Conservation (phyloP, 1,140 invertebrate genomes). For the Brachionus sp. region DNA sequence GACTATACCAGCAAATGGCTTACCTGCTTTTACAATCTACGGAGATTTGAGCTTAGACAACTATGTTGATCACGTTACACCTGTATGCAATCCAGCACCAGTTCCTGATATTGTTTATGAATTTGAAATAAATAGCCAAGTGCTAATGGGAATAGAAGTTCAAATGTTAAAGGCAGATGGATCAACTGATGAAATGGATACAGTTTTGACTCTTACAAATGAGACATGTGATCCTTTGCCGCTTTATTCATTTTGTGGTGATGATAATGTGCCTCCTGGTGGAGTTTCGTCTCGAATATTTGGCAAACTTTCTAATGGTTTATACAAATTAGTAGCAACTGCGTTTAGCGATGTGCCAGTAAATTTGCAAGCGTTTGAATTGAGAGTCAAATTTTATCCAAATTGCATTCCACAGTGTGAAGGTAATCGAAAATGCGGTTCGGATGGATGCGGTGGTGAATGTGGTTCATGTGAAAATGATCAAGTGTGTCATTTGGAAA, state of each 20-base stretch:
- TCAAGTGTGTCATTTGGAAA: neutral
- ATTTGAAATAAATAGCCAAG: neutral
- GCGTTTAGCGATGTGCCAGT: neutral
- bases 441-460: neutral
- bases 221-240: neutral
- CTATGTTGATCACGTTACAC: neutral
- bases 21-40: neutral
- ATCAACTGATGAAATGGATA: neutral
- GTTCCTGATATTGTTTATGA: conserved; percentile 11
- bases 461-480: neutral
- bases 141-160: neutral
- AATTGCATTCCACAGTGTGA: conserved; percentile 20
- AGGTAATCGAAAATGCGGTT: neutral
- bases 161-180: neutral
- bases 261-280: neutral
- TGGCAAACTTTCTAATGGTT: neutral
- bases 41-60: neutral
- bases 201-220: neutral
- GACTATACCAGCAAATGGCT: neutral
- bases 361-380: neutral
- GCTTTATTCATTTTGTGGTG: neutral
- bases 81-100: neutral
- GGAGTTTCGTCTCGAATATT: neutral
- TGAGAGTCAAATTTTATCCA: conserved; percentile 24
- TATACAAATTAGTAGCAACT: conserved; percentile 5